phyloP scores from a whole-genome alignment of 1,140 invertebrate genomes.

The Heterodera carotae region DNA sequence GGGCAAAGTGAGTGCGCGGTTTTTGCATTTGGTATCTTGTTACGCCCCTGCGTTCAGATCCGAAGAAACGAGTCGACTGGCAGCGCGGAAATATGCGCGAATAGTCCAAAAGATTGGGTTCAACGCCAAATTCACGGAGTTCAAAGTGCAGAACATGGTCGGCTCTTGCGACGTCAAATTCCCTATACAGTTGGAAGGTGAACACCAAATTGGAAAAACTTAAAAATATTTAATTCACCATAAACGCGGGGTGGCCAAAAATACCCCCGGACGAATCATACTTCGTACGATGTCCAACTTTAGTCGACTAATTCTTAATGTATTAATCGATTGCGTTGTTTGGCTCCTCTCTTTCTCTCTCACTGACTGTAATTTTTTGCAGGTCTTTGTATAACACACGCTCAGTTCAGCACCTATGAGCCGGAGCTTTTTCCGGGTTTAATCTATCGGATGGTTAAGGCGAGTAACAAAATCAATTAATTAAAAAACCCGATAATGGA shows the following conservation, averaged over 20 bases:
- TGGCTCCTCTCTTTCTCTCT: no score
- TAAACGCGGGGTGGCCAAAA: no score
- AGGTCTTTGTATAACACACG: constrained; percentile 31
- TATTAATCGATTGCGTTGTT: not conserved
- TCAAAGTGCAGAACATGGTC: constrained; percentile 96
- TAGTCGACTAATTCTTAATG: no score
- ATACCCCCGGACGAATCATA: no score
- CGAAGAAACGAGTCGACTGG: constrained; percentile 72
- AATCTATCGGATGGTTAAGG: constrained; percentile 97
- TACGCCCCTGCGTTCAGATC: constrained; percentile 3
- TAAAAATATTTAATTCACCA: no score
- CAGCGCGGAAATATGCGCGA: constrained; percentile 76
- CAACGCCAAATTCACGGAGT: constrained; percentile 95
- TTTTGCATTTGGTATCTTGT: constrained; percentile 73
- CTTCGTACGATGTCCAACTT: no score
- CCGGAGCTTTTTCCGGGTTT: constrained; percentile 89
- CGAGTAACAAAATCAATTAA: no score
- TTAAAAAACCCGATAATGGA: no score
- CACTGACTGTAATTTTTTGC: not conserved
- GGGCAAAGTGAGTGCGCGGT: constrained; percentile 91
- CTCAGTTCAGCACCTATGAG: constrained; percentile 85
- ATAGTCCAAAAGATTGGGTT: constrained; percentile 99
- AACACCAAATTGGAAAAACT: constrained; percentile 67
- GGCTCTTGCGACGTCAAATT: constrained; percentile 99
- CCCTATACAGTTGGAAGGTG: constrained; percentile 92